phyloP scores from a whole-genome alignment of 2,113 vertebrate genomes.

The Delphinapterus leucas region DNA sequence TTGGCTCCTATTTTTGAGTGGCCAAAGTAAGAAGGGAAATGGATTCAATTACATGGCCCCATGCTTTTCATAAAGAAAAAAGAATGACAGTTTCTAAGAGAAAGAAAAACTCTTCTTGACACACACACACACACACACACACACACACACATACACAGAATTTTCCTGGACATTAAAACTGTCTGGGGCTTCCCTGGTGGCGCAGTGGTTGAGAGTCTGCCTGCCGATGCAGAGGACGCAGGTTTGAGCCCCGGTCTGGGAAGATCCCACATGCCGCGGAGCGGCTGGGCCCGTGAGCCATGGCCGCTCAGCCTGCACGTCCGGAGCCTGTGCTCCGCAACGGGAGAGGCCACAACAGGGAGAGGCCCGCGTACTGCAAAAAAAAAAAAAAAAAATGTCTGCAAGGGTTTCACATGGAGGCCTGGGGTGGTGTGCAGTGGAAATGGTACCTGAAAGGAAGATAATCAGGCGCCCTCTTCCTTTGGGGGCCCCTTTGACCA shows the following conservation, averaged over 20 bases:
- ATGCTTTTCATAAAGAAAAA: not conserved
- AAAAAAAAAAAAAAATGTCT: too few species aligned
- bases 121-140: not conserved
- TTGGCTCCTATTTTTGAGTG: not conserved
- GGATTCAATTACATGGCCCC: not conserved
- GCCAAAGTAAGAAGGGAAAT: not conserved
- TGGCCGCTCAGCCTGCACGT: too few species aligned
- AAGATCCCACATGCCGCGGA: too few species aligned
- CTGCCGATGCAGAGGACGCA: too few species aligned
- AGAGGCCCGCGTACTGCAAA: too few species aligned
- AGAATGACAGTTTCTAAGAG: not conserved
- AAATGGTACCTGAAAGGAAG: not conserved
- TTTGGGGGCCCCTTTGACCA: not conserved
- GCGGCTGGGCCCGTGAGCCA: too few species aligned
- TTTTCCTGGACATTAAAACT: not conserved
- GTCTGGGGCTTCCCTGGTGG: not conserved
- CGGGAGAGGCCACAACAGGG: too few species aligned
- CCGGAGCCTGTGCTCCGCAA: too few species aligned
- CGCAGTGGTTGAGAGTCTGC: too few species aligned
- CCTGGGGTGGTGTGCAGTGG: too few species aligned
- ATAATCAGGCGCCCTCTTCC: not conserved
- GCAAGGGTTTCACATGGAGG: not conserved
- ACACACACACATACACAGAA: not conserved
- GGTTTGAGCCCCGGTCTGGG: too few species aligned
- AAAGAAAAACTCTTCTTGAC: not conserved